Evolutionary conservation across 2,888 invertebrate species (phyloP), one percentile per base, ranked within the genome.

Genomic region (Athripsodes cinereus): DNA sequence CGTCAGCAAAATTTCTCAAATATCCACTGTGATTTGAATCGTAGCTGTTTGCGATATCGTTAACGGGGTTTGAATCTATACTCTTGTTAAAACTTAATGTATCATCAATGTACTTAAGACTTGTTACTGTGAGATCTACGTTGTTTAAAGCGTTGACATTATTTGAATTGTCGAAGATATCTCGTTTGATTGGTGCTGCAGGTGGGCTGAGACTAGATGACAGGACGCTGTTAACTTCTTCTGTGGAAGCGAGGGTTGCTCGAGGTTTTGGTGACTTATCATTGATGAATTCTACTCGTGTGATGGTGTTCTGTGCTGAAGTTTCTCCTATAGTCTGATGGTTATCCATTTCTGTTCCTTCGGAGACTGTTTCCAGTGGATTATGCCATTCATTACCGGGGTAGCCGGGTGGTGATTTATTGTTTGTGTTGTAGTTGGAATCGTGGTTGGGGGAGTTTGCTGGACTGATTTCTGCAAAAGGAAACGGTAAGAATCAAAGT

Each of bases 51-150:
- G 77, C 78, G 74, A 79, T 74, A 2, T 78, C 79, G 2, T 71
- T 76, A 48, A 78, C 68, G 62, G 78, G 78, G 3, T 76, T 67
- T 0, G 79, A 79, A 62, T 79, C 78, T 49, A 78, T 67, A 63
- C 79, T 79, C 65, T 78, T 79, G 55, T 78, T 78, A 62, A 72
- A 76, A 64, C 79, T 79, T 46, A 78, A 64, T 1, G 77, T 78
- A 66, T 84, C 84, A 65, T 84, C 84, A 61, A 84, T 84, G 64
- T 80, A 84, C 66, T 82, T 83, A 34, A 84, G 70, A 44, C 82
- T 82, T 58, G 83, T 82, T 26, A 84, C 78, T 1, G 75, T 75
- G 55, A 75, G 65, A 67, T 75, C 75, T 1, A 73, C 74, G 63
- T 75, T 76, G 64, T 75, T 76, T 58, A 75, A 66, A 52, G 73